These are phyloP conservation scores for Melinaea marsaeus DNA, from an alignment of 2,888 invertebrate species.

Conservation along the genomic window DNA sequence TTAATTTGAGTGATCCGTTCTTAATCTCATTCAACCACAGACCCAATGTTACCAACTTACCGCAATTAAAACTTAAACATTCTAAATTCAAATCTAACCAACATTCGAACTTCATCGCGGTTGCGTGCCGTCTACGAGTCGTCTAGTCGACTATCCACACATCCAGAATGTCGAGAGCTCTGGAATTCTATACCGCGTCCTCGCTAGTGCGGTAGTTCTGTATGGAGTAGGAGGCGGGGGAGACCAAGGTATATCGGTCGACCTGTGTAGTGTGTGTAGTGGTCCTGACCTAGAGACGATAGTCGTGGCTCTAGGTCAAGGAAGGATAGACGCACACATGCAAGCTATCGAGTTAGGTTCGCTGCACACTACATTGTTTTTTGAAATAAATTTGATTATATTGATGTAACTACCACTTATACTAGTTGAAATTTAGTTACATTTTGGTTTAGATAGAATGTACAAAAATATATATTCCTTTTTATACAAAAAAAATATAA, in stretches of 20 bases:
- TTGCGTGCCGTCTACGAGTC: slow-evolving; percentile 58
- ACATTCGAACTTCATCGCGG: slow-evolving; percentile 40
- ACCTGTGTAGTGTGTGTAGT: slow-evolving; percentile 62
- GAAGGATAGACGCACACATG: slow-evolving; percentile 74
- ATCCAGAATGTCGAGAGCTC: slow-evolving; percentile 48
- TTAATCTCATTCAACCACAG: background rate
- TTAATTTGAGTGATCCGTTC: background rate
- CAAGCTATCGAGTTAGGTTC: slow-evolving; percentile 31
- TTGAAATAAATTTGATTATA: background rate
- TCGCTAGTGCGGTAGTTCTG: slow-evolving; percentile 20
- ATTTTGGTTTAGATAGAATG: too few relatives aligned
- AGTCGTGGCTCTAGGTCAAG: slow-evolving; percentile 74
- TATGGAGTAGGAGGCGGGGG: slow-evolving; percentile 31
- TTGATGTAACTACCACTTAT: background rate
- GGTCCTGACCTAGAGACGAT: slow-evolving; percentile 74
- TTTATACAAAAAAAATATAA: too few relatives aligned
- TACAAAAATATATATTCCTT: too few relatives aligned
- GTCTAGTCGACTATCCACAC: slow-evolving; percentile 61
- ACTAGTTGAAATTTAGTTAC: background rate
- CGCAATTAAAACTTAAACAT: slow-evolving; percentile 46
- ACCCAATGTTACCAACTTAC: slow-evolving; percentile 9
- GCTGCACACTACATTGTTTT: slow-evolving; percentile 19
- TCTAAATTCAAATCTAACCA: slow-evolving; percentile 39
- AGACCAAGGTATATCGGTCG: slow-evolving; percentile 47
- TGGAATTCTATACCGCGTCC: slow-evolving; percentile 45